phyloP scores from a whole-genome alignment of 2,113 vertebrate species.

The Zootoca vivipara region DNA sequence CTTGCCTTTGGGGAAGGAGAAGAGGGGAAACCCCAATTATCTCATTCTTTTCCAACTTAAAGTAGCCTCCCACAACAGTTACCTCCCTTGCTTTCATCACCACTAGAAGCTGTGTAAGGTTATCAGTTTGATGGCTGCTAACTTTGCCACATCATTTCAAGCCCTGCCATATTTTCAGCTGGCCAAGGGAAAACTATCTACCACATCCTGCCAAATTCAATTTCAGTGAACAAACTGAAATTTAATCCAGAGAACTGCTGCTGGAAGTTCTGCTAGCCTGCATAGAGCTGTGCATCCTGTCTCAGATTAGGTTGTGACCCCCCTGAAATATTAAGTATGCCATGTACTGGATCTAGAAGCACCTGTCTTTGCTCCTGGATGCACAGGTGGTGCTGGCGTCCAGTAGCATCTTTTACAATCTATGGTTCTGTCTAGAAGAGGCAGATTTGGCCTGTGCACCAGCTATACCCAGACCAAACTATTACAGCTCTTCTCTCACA shows the following conservation, averaged over 20 bases:
- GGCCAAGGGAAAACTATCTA: background rate
- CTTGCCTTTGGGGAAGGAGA: background rate
- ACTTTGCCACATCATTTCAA: background rate
- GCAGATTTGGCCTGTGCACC: background rate
- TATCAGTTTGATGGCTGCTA: background rate
- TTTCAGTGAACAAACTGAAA: background rate
- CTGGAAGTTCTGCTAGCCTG: background rate
- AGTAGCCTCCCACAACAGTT: too few species aligned
- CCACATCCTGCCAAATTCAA: background rate
- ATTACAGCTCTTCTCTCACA: background rate
- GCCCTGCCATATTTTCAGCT: background rate
- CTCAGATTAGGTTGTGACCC: background rate
- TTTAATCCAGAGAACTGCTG: background rate
- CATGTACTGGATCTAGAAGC: background rate
- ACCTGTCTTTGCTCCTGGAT: background rate
- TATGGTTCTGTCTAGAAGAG: background rate
- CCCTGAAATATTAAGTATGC: background rate
- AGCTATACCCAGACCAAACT: background rate
- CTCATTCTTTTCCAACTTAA: background rate
- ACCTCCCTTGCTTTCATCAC: background rate
- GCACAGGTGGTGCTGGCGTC: background rate
- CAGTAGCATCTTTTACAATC: background rate
- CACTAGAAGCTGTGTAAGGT: background rate
- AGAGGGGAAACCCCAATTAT: background rate
- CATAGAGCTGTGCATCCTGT: background rate